phyloP scores from a whole-genome alignment of 2,797 vertebrate genomes.

The Lepidocolaptes lacrymiger region DNA sequence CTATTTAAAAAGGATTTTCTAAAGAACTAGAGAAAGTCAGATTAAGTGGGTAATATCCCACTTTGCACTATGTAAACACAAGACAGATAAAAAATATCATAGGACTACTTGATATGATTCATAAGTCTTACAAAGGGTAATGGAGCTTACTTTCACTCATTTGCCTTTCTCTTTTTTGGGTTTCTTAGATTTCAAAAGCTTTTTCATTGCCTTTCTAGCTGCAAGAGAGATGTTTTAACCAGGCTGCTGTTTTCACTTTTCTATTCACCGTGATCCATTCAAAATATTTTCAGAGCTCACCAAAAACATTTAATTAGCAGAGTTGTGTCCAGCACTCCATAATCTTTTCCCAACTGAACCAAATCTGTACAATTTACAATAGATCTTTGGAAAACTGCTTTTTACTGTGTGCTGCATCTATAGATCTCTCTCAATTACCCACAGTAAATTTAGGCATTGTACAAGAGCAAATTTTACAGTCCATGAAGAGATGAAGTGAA shows the following conservation, averaged over 20 bases:
- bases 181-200: slow-evolving; percentile 19
- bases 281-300: slow-evolving; percentile 61
- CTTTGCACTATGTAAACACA: slow-evolving; percentile 68
- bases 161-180: slow-evolving; percentile 15
- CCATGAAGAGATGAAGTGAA: slow-evolving; percentile 86
- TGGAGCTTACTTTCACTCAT: slow-evolving; percentile 65
- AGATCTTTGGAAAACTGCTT: slow-evolving; percentile 75
- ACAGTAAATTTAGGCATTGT: slow-evolving; percentile 85
- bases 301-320: slow-evolving; percentile 73
- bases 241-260: slow-evolving; percentile 46
- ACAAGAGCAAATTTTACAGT: slow-evolving; percentile 86
- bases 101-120: slow-evolving; percentile 61
- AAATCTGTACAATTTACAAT: slow-evolving; percentile 76
- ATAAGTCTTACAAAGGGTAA: slow-evolving; percentile 61
- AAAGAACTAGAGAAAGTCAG: slow-evolving; percentile 39
- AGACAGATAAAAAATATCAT: slow-evolving; percentile 68
- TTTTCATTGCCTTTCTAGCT: slow-evolving; percentile 51
- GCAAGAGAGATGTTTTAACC: slow-evolving; percentile 50
- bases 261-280: neutral
- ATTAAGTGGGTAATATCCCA: slow-evolving; percentile 44
- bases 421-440: slow-evolving; percentile 86
- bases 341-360: slow-evolving; percentile 67
- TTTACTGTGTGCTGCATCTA: slow-evolving; percentile 74
- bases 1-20: slow-evolving; percentile 16
- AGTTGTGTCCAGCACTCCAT: slow-evolving; percentile 45